Evolutionary conservation across 2,888 invertebrate genomes (phyloP), one percentile per base, ranked within the genome.

Genomic region (Caenorhabditis sp.): DNA sequence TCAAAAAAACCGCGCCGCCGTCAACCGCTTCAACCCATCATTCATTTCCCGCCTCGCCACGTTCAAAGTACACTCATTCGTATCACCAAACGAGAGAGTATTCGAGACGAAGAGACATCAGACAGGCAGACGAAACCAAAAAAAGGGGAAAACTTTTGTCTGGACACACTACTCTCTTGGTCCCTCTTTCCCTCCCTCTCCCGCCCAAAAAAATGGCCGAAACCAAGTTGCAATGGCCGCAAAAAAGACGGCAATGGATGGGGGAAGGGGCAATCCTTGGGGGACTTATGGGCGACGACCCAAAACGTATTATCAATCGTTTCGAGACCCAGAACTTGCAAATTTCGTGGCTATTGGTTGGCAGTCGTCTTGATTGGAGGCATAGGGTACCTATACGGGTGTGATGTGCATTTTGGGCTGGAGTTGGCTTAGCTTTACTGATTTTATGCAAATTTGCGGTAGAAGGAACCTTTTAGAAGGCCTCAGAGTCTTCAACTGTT

Each of bases 51-150:
- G 2, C 18, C 20, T n/a, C n/a, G n/a, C n/a, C n/a, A n/a, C 37
- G 56, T 35, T 18, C 67, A 76, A 76, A 76, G 76, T 76, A 61
- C 76, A 76, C 53, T 20, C 67, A 76, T 76, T 76, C 67, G 60
- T 76, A 76, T 76, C 76, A 67, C 8, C 18, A n/a, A 18, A 20
- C n/a, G n/a, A 51, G 40, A 40, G 20, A 51, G 32, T 18, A 32
- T 9, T 8, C 22, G 22, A 53, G 5, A 2, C 4, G 18, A 20
- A 62, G 61, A 67, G 26, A 40, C n/a, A 28, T 24, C 51, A 44
- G 69, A 32, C 53, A 28, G 20, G 32, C 32, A n/a, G n/a, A n/a
- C n/a, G n/a, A n/a, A 32, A 32, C 44, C 44, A 56, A 22, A 56
- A n/a, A 18, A 0, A 32, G 51, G 53, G 32, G 53, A 1, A 32